Conservation (phyloP, 2,797 vertebrate genomes). For the Steatocranus sp. region DNA sequence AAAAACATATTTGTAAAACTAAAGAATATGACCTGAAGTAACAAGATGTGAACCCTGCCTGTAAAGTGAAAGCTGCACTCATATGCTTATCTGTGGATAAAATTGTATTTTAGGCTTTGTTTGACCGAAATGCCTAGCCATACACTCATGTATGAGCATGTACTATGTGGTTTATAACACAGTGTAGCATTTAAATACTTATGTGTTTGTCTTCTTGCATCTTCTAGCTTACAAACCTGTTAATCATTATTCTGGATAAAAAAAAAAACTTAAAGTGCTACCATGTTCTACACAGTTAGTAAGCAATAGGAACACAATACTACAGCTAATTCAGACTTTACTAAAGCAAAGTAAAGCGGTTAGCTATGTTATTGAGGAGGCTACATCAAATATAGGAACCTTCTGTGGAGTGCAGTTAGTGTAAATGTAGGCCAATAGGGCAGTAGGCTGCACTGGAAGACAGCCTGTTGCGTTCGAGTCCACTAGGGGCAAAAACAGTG, state of each 20-base stretch:
- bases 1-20: not conserved
- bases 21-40: not conserved
- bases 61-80: not conserved
- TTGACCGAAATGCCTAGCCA: not conserved
- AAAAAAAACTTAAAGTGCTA: not conserved
- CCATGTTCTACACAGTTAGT: not conserved
- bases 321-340: not conserved
- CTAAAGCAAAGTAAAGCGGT: not conserved
- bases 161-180: not conserved
- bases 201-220: not conserved
- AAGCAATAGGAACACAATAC: not conserved
- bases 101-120: not conserved
- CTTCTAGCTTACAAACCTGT: not conserved
- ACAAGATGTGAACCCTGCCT: not conserved
- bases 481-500: slow-evolving; percentile 44
- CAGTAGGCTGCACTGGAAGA: not conserved
- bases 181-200: not conserved
- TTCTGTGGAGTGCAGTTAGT: not conserved
- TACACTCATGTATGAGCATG: not conserved
- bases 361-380: not conserved
- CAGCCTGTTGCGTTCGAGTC: not conserved
- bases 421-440: not conserved
- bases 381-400: not conserved
- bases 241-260: not conserved
- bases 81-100: not conserved